Conservation (phyloP, 2,888 invertebrate genomes). For the Ectemnius lituratus region DNA sequence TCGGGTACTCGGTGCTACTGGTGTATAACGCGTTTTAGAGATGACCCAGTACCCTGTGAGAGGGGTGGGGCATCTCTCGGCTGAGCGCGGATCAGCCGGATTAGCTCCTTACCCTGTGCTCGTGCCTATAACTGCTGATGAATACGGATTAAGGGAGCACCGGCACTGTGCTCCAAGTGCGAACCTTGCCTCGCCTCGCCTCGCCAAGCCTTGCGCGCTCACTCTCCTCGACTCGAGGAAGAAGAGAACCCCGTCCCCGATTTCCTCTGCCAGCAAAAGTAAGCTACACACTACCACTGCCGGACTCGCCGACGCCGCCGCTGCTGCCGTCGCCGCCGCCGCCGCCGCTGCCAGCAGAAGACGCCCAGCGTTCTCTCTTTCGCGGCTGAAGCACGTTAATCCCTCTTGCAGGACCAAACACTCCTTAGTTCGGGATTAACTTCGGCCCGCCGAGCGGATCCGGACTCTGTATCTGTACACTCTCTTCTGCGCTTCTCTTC, state of each 20-base stretch:
- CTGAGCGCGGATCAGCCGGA: slow-evolving; percentile 75
- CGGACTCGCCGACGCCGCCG: too few species aligned
- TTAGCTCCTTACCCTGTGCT: slow-evolving; percentile 70
- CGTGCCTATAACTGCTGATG: slow-evolving; percentile 74
- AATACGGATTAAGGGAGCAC: slow-evolving; percentile 73
- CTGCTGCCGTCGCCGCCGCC: too few species aligned
- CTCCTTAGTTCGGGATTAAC: slow-evolving; percentile 68
- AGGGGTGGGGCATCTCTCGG: slow-evolving; percentile 58
- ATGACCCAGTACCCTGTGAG: slow-evolving; percentile 59
- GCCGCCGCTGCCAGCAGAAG: slow-evolving; percentile 15
- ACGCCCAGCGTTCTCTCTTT: slow-evolving; percentile 24
- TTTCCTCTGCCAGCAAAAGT: slow-evolving; percentile 30
- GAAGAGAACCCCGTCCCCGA: slow-evolving; percentile 26
- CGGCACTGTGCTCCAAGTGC: slow-evolving; percentile 64
- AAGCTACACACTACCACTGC: background rate
- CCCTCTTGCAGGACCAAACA: slow-evolving; percentile 65
- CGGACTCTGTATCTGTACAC: slow-evolving; percentile 5
- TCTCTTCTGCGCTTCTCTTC: too few species aligned
- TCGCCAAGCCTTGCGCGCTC: slow-evolving; percentile 24
- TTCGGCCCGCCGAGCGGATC: slow-evolving; percentile 36
- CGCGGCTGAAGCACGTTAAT: slow-evolving; percentile 55
- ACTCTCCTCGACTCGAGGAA: slow-evolving; percentile 52
- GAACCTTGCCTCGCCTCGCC: slow-evolving; percentile 42
- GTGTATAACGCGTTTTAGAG: slow-evolving; percentile 60
- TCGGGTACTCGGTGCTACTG: slow-evolving; percentile 47